phyloP scores from a whole-genome alignment of 2,797 vertebrate genomes.

The Scyliorhinus canicula region DNA sequence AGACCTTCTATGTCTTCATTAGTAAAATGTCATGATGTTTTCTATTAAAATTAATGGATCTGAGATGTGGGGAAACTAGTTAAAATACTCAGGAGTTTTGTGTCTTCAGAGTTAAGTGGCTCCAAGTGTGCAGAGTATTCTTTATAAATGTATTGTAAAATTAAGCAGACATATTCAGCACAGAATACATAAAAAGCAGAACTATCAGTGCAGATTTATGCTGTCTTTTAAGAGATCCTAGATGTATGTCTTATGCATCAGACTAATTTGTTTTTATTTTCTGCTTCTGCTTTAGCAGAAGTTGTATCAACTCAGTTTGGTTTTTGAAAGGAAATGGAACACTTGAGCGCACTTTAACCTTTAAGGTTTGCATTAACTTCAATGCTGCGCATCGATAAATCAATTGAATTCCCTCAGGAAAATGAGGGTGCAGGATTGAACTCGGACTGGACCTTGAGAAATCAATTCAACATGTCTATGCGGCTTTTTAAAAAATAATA shows the following conservation, averaged over 20 bases:
- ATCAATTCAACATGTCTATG: not conserved
- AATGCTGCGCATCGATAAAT: not conserved
- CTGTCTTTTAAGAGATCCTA: not conserved
- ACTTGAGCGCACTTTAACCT: not conserved
- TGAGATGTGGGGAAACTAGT: not conserved
- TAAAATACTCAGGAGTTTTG: not conserved
- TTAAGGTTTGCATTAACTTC: not conserved
- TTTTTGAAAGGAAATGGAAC: not conserved
- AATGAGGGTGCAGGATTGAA: not conserved
- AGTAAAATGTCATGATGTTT: not conserved
- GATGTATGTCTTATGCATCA: not conserved
- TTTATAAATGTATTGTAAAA: not conserved
- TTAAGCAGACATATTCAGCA: not conserved
- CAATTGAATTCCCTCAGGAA: not conserved
- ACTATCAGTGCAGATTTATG: not conserved
- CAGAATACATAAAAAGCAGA: not conserved
- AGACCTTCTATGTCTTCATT: conserved; percentile 1
- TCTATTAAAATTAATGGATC: conserved; percentile 3
- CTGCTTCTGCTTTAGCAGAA: not conserved
- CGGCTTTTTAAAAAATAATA: not conserved
- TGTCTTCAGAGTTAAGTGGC: not conserved
- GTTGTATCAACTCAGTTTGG: not conserved
- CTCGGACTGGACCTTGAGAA: not conserved
- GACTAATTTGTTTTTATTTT: not conserved
- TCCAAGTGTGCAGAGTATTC: not conserved